Evolutionary conservation across 1,140 invertebrate genomes (phyloP).

Genomic region (Sarcophaga bullata): DNA sequence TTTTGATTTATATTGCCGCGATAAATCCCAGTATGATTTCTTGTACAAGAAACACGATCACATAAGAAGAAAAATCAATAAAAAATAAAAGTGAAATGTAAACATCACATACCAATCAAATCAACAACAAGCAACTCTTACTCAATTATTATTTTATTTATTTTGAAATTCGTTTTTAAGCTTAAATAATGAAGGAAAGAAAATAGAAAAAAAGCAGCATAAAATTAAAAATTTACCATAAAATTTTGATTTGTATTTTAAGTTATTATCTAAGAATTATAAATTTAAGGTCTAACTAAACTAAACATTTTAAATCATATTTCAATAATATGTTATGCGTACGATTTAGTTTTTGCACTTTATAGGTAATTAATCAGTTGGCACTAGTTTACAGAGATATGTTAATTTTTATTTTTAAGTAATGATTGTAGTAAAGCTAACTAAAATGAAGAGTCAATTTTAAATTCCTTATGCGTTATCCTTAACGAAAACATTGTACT

Average conservation of each 20-base stretch:
- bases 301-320: no score
- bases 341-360: no score
- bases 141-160: slow-evolving; percentile 17
- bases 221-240: background rate
- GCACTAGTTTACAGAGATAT: no score
- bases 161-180: background rate
- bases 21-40: slow-evolving; percentile 40
- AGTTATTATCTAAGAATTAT: no score
- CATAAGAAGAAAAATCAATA: slow-evolving; percentile 34
- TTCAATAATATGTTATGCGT: no score
- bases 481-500: no score
- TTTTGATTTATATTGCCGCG: slow-evolving; percentile 38
- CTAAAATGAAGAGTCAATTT: no score
- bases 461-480: no score
- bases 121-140: background rate
- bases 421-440: no score
- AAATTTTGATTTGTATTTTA: background rate
- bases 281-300: no score
- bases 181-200: background rate
- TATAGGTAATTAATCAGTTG: no score
- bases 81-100: slow-evolving; percentile 1
- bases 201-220: background rate
- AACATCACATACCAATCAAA: background rate
- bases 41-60: slow-evolving; percentile 44
- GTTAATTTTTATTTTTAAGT: no score